Base-by-base conservation (phyloP, 2,888 invertebrate species). In the Rotaria macrura region DNA sequence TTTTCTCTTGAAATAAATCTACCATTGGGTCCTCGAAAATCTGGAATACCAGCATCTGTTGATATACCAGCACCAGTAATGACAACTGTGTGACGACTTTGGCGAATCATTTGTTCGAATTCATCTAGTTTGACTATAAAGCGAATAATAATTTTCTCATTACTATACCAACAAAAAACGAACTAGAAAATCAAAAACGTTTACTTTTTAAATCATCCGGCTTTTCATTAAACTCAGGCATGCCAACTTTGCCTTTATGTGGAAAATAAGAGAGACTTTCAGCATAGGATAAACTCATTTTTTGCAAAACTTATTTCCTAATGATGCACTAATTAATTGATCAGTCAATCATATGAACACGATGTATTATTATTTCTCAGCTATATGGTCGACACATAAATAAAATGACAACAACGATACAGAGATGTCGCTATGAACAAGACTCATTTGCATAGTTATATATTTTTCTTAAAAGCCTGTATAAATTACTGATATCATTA, bases 1-100 rank as follows among this genome's bases (percentile, higher is more conserved):
- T n/a, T 17, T 49, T 49, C 17, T 49, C 17, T 49, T 17, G 0
- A 49, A 25, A 34, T 57, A 47, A 47, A 38, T 25, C 72, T 87
- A 91, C 91, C 96, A 90, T 95, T 95, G 10, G 96, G 96, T 2
- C 96, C 96, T 88, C 95, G 94, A 90, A 90, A 91, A 87, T 90
- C 91, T 54, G 91, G 91, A 54, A 91, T 91, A 0, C 96, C 96
- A 91, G 95, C 96, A 7, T 94, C 94, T 0, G 95, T 95, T 0
- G 94, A 94, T 20, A 92, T 47, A 83, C 86, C 86, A 84, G 86
- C 86, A n/a, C 86, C 86, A 40, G 85, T 86, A 29, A 86, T 85
- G 7, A 47, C 86, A 65, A 86, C 86, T 23, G 83, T 85, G 38
- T 85, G 83, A 72, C 38, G 52, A 74, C 85, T 85, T 47, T 85